Evolutionary conservation across 1,140 invertebrate genomes (phyloP), one percentile per base, ranked within the genome.

Genomic region (Apis cerana): DNA sequence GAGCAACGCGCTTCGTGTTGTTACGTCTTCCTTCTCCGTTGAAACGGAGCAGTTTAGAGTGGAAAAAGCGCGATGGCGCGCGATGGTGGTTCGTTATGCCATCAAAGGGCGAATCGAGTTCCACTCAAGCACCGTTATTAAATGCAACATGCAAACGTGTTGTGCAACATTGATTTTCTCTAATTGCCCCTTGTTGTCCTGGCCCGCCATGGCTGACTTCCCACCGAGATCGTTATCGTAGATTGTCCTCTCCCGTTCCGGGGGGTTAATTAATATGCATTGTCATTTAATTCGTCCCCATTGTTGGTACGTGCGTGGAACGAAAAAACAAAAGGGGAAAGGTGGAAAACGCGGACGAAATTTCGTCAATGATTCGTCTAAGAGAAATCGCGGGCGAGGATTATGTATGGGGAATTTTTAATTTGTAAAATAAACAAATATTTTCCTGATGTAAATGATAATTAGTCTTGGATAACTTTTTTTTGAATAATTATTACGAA

Each of bases 131-230:
- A 83, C 61, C 50, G 50, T 80, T 84, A 84, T 80, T 80, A 84
- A 84, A 78, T 80, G 71, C 77, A 80, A 80, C 82, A 75, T 84
- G 77, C 69, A 80, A 84, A 84, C 77, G 77, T 64, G 77, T 74
- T 75, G 77, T 75, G 76, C 82, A 69, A 84, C 82, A 84, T 84
- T 84, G 77, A 84, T 84, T 84, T 84, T 84, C 82, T 75, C 77
- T 84, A 84, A 84, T 84, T 84, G 77, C 64, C 82, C 82, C 82
- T 80, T 84, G 77, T 80, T 80, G 33, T 43, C 70, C 64, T 69
- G 62, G 48, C 27, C 43, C 82, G 77, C 61, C 56, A 43, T 61
- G 48, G 76, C 69, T 80, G 62, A 80, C 77, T 80, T 83, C 52
- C 48, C 69, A 56, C 23, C 61, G 56, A 69, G 33, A 62, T 83